These are phyloP conservation scores for Sebastes oblongus DNA, from an alignment of 2,797 vertebrate species.

Conservation along the genomic window DNA sequence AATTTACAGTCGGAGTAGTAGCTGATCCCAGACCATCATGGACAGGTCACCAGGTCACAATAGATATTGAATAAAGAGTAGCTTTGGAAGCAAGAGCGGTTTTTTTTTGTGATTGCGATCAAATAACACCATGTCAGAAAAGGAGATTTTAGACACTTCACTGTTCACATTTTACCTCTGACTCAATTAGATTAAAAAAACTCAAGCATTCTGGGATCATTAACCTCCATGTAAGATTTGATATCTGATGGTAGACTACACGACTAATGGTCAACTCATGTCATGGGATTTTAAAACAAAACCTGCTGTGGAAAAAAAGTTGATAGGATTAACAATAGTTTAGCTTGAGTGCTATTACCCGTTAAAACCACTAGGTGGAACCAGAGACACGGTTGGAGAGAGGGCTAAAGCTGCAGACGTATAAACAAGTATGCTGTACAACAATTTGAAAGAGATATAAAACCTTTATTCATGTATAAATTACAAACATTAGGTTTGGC, in stretches of 20 bases:
- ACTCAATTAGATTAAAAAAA: neutral
- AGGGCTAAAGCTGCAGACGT: neutral
- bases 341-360: neutral
- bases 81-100: neutral
- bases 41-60: neutral
- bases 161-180: neutral
- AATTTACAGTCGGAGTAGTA: neutral
- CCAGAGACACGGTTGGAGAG: neutral
- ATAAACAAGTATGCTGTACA: neutral
- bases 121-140: neutral
- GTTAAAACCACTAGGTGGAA: constrained; percentile 49
- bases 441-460: constrained; percentile 60
- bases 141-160: neutral
- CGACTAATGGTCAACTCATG: neutral
- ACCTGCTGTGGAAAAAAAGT: neutral
- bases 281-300: neutral
- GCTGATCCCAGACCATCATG: neutral
- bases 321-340: neutral
- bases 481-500: constrained; percentile 74
- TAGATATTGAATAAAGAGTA: neutral
- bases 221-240: neutral
- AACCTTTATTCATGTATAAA: constrained; percentile 83
- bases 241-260: neutral
- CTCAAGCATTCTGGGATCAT: neutral
- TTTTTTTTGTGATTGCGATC: neutral